Evolutionary conservation across 1,140 invertebrate genomes (phyloP), one percentile per base, ranked within the genome.

Genomic region (Leptinotarsa undecemlineata): DNA sequence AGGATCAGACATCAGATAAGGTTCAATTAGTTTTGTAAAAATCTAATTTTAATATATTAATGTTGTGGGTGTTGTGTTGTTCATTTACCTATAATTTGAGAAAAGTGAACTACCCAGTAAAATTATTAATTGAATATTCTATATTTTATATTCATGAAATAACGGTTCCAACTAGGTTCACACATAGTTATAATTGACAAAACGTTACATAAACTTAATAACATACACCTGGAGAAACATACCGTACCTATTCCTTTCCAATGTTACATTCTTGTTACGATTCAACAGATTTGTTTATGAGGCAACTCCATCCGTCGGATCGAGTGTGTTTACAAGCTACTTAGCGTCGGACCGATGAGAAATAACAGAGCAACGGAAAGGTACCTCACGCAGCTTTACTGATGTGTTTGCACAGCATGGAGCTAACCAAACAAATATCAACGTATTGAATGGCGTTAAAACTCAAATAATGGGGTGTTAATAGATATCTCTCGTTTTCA

Each of bases 351-450:
- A n/a, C 68, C 68, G 48, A 21, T 47, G 26, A 26, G 23, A 72
- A 57, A 72, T 33, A 72, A 72, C 60, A 72, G 71, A 21, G 71
- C 68, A 77, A 48, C 66, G 68, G n/a, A n/a, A n/a, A n/a, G 21
- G 48, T 68, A 72, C 74, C 76, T 61, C 76, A 75, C 75, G 71
- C 67, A 60, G 76, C 67, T 77, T 68, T 73, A 57, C 61, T 77
- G 76, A 77, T 77, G 76, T 69, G 75, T 77, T 66, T 62, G 76
- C 76, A 61, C 76, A 75, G 76, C 76, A 67, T 74, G 76, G 48
- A 33, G 33, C 48, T 21, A 48, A 26, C 26, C 48, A 19, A 62
- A 71, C 48, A 61, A 69, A 69, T 69, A 69, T 19, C 68, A 48
- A 23, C 3, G 48, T 42, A 48, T 69, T 69, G 48, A 17, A 48